Evolutionary conservation across 2,797 vertebrate species (phyloP), one percentile per base, ranked within the genome.

Genomic region (Sebastes nivosus): DNA sequence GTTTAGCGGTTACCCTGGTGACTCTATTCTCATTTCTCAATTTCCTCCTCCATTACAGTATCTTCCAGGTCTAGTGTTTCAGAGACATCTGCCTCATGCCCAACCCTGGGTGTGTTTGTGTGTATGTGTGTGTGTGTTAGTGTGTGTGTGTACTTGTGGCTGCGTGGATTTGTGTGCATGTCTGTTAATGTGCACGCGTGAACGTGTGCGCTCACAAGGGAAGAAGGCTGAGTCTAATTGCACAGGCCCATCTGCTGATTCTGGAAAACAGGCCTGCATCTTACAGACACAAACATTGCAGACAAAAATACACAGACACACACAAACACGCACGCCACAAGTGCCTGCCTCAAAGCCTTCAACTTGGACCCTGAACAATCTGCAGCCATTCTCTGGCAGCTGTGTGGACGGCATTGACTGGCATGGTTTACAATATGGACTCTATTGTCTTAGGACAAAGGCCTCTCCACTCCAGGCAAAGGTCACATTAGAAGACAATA

Each of bases 381-480:
- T 92, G 89, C 38, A 81, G 24, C 88, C 86, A 61, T 81, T 89
- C 82, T 81, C 77, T 79, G 72, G 90, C 90, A 90, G 91, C 90
- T 93, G 89, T 83, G 87, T 83, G 82, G 82, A 88, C 57, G 77
- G 30, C 91, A 89, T 89, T 91, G 92, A 92, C 88, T 92, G 89
- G 84, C 88, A 93, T 85, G 85, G 90, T 92, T 91, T 87, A 87
- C 90, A 93, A 92, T 91, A 93, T 92, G 93, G 85, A 55, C 75
- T 27, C 93, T 71, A 92, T 94, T 94, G 94, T 95, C 46, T 88
- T 38, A 69, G 76, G 71, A 94, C 93, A 94, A 94, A 94, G 87
- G 90, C 80, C 82, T 76, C 87, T 87, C 79, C 46, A 82, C 88
- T 87, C 87, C 74, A 88, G 68, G 83, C 85, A 93, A 94, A 94